Conservation (phyloP, 1,140 invertebrate species). For the Penaeus indicus region DNA sequence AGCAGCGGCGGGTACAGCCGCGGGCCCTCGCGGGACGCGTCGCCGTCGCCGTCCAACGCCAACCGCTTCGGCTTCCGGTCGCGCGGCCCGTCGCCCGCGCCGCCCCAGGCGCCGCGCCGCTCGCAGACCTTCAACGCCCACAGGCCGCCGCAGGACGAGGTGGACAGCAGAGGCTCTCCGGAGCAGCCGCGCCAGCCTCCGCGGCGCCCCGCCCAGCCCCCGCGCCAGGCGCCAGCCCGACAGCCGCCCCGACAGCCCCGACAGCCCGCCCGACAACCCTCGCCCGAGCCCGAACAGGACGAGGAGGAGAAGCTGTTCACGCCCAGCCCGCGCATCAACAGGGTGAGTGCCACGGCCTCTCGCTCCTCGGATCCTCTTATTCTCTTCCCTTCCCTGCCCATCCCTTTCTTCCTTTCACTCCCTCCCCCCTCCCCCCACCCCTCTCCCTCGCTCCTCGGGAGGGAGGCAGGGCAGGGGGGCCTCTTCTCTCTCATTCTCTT, state of each 20-base stretch:
- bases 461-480: too few species aligned
- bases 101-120: conserved; percentile 9
- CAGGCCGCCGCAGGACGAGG: neutral
- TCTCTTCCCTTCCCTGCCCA: too few species aligned
- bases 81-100: conserved; percentile 26
- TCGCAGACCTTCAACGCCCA: neutral
- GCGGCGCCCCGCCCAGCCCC: neutral
- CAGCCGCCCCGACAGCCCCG: conserved; percentile 24
- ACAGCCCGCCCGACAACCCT: neutral
- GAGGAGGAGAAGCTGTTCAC: neutral
- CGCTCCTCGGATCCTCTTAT: neutral
- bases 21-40: conserved; percentile 65
- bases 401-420: too few species aligned
- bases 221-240: neutral
- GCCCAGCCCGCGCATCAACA: neutral
- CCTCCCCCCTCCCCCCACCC: too few species aligned
- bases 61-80: conserved; percentile 47
- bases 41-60: conserved; percentile 41
- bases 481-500: too few species aligned
- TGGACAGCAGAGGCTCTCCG: neutral
- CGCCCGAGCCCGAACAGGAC: conserved; percentile 6
- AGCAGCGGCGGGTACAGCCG: conserved; percentile 67
- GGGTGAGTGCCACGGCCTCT: neutral
- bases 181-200: neutral
- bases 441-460: too few species aligned